These are phyloP conservation scores for Uromys caudimaculatus DNA, from an alignment of 2,797 vertebrate species.

Conservation along the genomic window DNA sequence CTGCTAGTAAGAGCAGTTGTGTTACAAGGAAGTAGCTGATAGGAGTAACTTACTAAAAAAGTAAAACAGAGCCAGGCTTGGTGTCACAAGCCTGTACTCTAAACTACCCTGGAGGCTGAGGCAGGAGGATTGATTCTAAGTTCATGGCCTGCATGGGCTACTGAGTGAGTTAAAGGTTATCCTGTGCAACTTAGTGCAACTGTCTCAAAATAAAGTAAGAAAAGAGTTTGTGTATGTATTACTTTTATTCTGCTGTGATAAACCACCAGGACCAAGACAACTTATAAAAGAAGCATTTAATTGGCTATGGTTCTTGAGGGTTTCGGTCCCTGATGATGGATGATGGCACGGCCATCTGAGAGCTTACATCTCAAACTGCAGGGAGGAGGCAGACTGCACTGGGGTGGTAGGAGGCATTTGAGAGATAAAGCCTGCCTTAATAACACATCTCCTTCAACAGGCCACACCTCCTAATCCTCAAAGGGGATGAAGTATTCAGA, in stretches of 20 bases:
- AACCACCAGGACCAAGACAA: not conserved
- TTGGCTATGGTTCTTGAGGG: not conserved
- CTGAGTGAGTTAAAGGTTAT: not conserved
- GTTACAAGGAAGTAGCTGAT: constrained; percentile 43
- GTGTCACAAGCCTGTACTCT: not conserved
- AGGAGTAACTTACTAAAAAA: constrained; percentile 43
- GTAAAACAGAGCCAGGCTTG: not conserved
- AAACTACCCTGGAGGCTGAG: not conserved
- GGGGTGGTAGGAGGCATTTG: not conserved
- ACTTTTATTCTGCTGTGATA: not conserved
- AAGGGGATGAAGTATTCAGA: not conserved
- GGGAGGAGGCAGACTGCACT: not conserved
- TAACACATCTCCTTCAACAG: not conserved
- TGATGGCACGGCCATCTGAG: no score
- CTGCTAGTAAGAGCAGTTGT: not conserved
- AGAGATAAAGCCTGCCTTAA: not conserved
- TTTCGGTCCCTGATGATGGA: no score
- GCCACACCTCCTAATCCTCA: not conserved
- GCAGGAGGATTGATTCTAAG: not conserved
- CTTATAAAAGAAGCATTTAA: not conserved
- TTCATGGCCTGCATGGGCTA: not conserved
- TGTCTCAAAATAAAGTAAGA: not conserved
- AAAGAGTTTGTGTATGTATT: not conserved
- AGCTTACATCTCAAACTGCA: not conserved
- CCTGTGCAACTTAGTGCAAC: not conserved